Evolutionary conservation across 2,797 vertebrate genomes (phyloP).

Genomic region (Monodelphis domestica): DNA sequence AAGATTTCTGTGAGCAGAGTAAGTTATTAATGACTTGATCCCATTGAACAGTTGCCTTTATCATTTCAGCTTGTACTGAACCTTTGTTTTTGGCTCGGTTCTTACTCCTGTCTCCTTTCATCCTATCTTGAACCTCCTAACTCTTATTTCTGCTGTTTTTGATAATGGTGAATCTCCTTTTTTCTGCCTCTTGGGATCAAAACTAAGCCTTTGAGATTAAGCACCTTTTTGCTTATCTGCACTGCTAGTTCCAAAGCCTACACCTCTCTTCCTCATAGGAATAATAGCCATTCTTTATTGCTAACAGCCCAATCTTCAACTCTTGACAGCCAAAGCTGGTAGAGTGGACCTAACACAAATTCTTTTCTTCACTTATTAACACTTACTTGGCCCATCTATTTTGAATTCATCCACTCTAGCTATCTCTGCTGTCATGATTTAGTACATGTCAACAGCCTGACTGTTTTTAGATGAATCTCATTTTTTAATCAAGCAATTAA

Average conservation of each 20-base stretch:
- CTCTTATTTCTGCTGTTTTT: background rate
- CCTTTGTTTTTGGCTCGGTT: background rate
- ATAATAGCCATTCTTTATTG: background rate
- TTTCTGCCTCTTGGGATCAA: background rate
- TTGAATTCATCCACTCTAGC: constrained; percentile 38
- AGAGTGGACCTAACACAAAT: background rate
- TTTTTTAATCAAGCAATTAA: constrained; percentile 59
- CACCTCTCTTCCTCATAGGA: background rate
- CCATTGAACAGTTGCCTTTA: background rate
- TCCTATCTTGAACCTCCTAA: background rate
- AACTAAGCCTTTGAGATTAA: background rate
- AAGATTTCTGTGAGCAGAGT: background rate
- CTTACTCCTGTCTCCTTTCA: background rate
- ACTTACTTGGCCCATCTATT: constrained; percentile 39
- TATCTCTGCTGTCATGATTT: constrained; percentile 58
- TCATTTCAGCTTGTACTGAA: background rate
- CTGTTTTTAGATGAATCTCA: constrained; percentile 48
- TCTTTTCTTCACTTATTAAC: background rate
- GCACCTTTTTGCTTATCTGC: background rate
- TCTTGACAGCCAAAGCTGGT: background rate
- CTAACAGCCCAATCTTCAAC: background rate
- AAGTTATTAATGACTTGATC: background rate
- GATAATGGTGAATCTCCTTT: background rate
- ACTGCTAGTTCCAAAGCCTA: background rate
- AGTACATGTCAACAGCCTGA: constrained; percentile 61